Percentiles rank a stretch among this genome's conserved stretches.
These are phyloP conservation scores for Cataglyphis albicans DNA, from an alignment of 2,888 invertebrate genomes.

Conservation along the genomic window DNA sequence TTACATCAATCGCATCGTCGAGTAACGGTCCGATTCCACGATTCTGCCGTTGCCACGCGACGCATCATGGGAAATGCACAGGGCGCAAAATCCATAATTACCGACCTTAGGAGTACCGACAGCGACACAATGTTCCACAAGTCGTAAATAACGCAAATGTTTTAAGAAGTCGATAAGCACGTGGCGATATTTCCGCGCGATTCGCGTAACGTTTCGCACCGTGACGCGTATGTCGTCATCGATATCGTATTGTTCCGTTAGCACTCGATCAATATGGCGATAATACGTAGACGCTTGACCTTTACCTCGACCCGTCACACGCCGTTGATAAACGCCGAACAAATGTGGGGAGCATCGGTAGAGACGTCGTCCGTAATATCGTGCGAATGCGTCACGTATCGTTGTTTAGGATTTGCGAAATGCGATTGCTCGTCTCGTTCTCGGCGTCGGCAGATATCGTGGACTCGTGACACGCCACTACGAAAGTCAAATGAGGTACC, in stretches of 20 bases:
- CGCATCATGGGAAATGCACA: slow-evolving; percentile 74
- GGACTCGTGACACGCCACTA: slow-evolving; percentile 69
- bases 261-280: slow-evolving; percentile 75
- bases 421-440: neutral
- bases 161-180: slow-evolving; percentile 27
- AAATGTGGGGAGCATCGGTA: neutral
- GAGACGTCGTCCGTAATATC: neutral
- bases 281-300: slow-evolving; percentile 60
- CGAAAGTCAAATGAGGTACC: slow-evolving; percentile 68
- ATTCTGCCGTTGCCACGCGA: slow-evolving; percentile 72
- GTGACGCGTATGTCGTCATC: slow-evolving; percentile 73
- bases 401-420: neutral
- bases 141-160: slow-evolving; percentile 60
- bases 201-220: slow-evolving; percentile 55
- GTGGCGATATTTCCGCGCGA: slow-evolving; percentile 57
- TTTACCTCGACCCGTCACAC: slow-evolving; percentile 45
- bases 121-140: slow-evolving; percentile 55
- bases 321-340: neutral
- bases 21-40: slow-evolving; percentile 74
- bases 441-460: slow-evolving; percentile 60
- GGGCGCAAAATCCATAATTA: slow-evolving; percentile 79
- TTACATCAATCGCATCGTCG: slow-evolving; percentile 68
- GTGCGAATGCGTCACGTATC: neutral
- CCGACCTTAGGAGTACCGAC: slow-evolving; percentile 52
- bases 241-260: slow-evolving; percentile 75